phyloP scores from a whole-genome alignment of 2,888 invertebrate species.

The Orthosia cruda region DNA sequence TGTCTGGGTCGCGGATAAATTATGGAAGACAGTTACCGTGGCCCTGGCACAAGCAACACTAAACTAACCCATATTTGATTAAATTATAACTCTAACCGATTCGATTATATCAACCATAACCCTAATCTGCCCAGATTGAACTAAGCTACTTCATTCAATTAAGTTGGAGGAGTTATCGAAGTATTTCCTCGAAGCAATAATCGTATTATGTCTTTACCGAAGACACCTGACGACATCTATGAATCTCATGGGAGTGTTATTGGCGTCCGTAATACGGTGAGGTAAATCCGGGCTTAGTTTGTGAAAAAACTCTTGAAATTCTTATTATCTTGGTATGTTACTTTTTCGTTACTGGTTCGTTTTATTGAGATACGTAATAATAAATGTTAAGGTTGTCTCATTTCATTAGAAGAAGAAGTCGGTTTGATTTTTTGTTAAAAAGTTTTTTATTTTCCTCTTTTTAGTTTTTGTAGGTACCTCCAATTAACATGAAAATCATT shows the following conservation, averaged over 20 bases:
- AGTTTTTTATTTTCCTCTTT: no score
- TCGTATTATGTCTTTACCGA: conserved; percentile 34
- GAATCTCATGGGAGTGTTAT: conserved; percentile 24
- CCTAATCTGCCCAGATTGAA: conserved; percentile 21
- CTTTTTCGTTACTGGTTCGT: conserved; percentile 6
- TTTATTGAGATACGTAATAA: conserved; percentile 6
- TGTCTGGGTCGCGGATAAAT: no score
- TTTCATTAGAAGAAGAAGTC: no score
- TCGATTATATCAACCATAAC: conserved; percentile 32
- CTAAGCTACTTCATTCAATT: conserved; percentile 41
- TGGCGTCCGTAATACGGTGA: conserved; percentile 17
- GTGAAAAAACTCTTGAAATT: conserved; percentile 32
- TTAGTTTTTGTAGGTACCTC: no score
- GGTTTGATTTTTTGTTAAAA: no score
- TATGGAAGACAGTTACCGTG: no score
- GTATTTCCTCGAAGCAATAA: conserved; percentile 46
- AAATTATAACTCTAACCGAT: conserved; percentile 6
- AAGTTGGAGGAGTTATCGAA: conserved; percentile 37
- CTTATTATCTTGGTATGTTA: conserved; percentile 20
- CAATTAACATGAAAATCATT: no score
- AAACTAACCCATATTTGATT: conserved; percentile 17
- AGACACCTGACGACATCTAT: conserved; percentile 41
- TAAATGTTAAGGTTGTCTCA: no score
- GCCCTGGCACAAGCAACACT: no score
- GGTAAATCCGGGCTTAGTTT: conserved; percentile 40